Evolutionary conservation across 2,113 vertebrate species (phyloP), one percentile per base, ranked within the genome.

Genomic region (Lates calcarifer): DNA sequence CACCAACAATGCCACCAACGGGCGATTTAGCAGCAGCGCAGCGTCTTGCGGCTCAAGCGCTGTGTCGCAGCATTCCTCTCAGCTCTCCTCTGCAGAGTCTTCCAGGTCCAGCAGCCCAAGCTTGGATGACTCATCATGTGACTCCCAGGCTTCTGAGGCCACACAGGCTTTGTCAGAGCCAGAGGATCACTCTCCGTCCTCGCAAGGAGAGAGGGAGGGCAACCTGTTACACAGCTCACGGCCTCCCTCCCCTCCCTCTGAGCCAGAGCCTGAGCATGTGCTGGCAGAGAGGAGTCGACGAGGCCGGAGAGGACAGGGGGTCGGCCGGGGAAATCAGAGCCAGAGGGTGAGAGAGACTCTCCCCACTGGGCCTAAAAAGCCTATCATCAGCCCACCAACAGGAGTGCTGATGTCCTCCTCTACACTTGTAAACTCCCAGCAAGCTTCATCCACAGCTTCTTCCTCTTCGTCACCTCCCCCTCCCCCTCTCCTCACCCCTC

Each of bases 61-160:
- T 0, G 96, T 97, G 56, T 99, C 98, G 2, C 98, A 98, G 91
- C 98, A 96, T 89, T 99, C 98, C 0, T 99, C 97, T n/a, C 98
- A 99, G 82, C 94, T 97, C 76, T 99, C 98, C 31, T 99, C 98
- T 0, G 98, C 97, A 62, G 98, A 99, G 92, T 99, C 98, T 60
- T 99, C 98, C 7, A 95, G 98, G 29, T 99, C 98, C 79, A 99
- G 98, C 72, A 99, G 97, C 76, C 98, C 98, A 61, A 99, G 96
- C 3, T 95, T 98, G 49, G 98, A 95, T 56, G 95, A 99, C 77
- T 99, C 98, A 0, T 99, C 98, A 10, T 97, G 97, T 0, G 98
- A 99, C 85, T 99, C 98, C 26, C 98, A 99, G 94, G 98, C 94
- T 45, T 99, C 98, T 0, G 98, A 99, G 93, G 98, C 96, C 92